A percentile compares a stretch with the other conserved stretches of the same genome.
These are phyloP conservation scores for Catocala sponsa DNA, from an alignment of 2,888 invertebrate genomes.

Conservation along the genomic window DNA sequence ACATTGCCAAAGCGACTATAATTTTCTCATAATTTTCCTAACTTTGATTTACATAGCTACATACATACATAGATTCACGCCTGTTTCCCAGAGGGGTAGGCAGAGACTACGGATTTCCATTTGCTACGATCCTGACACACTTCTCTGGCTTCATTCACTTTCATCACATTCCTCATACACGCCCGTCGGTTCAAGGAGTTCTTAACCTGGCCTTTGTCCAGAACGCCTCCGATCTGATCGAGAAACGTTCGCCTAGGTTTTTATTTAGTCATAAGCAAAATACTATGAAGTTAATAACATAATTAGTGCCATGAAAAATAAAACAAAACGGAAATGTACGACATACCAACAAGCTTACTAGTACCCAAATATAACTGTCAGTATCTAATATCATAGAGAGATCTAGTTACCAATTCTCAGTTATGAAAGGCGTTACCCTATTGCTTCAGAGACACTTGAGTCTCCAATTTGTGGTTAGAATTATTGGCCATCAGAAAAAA, in stretches of 20 bases:
- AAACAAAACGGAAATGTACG: constrained; percentile 1
- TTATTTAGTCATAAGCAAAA: not conserved
- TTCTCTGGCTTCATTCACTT: too few species aligned
- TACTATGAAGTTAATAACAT: not conserved
- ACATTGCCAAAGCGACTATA: too few species aligned
- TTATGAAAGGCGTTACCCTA: constrained; percentile 50
- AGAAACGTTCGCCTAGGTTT: too few species aligned
- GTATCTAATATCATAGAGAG: constrained; percentile 43
- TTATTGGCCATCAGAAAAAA: constrained; percentile 54
- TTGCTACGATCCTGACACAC: too few species aligned
- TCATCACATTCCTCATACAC: too few species aligned
- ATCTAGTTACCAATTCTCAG: constrained; percentile 46
- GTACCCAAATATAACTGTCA: constrained; percentile 32
- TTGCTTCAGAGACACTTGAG: constrained; percentile 61
- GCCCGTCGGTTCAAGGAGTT: too few species aligned
- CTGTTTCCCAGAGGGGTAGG: too few species aligned
- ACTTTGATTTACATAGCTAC: not conserved
- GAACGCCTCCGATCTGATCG: too few species aligned
- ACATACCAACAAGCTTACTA: constrained; percentile 10
- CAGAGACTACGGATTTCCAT: too few species aligned
- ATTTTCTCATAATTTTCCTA: not conserved
- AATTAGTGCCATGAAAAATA: constrained; percentile 3
- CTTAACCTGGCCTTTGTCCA: too few species aligned
- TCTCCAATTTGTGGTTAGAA: constrained; percentile 67
- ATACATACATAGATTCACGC: too few species aligned